phyloP scores from a whole-genome alignment of 2,113 vertebrate species.

The Stegastes partitus region DNA sequence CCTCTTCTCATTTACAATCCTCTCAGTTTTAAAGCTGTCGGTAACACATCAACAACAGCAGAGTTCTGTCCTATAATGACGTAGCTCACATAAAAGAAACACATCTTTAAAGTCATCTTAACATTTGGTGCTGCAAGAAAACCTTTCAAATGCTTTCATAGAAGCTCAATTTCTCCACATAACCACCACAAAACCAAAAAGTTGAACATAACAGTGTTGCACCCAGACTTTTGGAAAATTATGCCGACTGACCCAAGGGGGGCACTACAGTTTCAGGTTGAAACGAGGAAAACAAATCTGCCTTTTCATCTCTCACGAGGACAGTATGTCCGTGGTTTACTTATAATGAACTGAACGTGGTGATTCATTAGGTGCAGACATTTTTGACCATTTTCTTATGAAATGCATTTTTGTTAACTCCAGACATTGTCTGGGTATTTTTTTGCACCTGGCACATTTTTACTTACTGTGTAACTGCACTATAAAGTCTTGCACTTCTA shows the following conservation, averaged over 20 bases:
- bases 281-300: not conserved
- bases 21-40: not conserved
- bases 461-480: too few relatives aligned
- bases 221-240: not conserved
- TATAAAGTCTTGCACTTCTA: too few relatives aligned
- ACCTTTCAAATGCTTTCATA: too few relatives aligned
- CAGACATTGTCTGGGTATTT: too few relatives aligned
- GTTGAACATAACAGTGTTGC: not conserved
- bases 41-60: not conserved
- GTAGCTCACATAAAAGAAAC: not conserved
- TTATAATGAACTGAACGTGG: not conserved
- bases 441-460: too few relatives aligned
- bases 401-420: not conserved
- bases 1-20: conserved; percentile 20
- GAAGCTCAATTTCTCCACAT: too few relatives aligned
- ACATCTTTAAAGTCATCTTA: not conserved
- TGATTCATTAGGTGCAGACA: not conserved
- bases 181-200: too few relatives aligned
- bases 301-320: not conserved
- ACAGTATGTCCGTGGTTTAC: not conserved
- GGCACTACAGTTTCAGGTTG: conserved; percentile 12
- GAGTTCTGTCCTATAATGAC: not conserved
- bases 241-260: conserved; percentile 16
- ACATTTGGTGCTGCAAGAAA: not conserved
- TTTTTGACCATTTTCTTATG: not conserved